Percentiles rank a stretch among this genome's conserved stretches.
These are phyloP conservation scores for Melieria picta DNA, from an alignment of 2,888 invertebrate genomes.

Conservation along the genomic window DNA sequence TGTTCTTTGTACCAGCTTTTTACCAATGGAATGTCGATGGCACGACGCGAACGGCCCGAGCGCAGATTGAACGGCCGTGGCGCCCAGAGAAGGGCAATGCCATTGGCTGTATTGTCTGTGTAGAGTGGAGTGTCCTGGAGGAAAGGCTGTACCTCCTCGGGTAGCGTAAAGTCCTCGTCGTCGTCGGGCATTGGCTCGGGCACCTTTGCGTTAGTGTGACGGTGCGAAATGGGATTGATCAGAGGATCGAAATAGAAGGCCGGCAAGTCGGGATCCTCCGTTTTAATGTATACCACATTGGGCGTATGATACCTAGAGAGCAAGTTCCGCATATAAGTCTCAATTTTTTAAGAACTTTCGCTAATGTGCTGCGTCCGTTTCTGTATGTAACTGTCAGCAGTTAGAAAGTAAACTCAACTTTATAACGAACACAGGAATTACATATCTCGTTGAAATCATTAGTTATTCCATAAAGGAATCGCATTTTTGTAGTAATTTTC, in stretches of 20 bases:
- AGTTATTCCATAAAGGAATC: slow-evolving; percentile 62
- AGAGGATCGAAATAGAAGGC: slow-evolving; percentile 99
- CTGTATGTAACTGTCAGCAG: slow-evolving; percentile 71
- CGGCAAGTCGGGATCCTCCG: slow-evolving; percentile 99
- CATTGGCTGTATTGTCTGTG: slow-evolving; percentile 98
- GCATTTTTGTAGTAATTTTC: slow-evolving; percentile 71
- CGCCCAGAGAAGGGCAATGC: slow-evolving; percentile 96
- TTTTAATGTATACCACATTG: slow-evolving; percentile 99
- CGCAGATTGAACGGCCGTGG: slow-evolving; percentile 97
- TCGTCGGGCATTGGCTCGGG: slow-evolving; percentile 91
- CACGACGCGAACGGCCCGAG: slow-evolving; percentile 91
- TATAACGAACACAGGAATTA: slow-evolving; percentile 67
- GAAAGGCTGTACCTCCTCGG: slow-evolving; percentile 91
- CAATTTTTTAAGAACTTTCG: no score
- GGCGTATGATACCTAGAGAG: slow-evolving; percentile 95
- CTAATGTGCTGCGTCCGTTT: neutral
- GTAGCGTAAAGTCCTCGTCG: slow-evolving; percentile 92
- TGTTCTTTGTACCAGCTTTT: slow-evolving; percentile 98
- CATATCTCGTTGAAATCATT: slow-evolving; percentile 62
- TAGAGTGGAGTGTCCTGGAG: slow-evolving; percentile 95
- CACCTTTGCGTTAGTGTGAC: slow-evolving; percentile 81
- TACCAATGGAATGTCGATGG: slow-evolving; percentile 96
- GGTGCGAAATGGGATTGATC: slow-evolving; percentile 98
- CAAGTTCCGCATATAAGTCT: neutral
- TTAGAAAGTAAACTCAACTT: slow-evolving; percentile 58